phyloP scores from a whole-genome alignment of 2,888 invertebrate genomes.

The Coronaproctus castanopsis region DNA sequence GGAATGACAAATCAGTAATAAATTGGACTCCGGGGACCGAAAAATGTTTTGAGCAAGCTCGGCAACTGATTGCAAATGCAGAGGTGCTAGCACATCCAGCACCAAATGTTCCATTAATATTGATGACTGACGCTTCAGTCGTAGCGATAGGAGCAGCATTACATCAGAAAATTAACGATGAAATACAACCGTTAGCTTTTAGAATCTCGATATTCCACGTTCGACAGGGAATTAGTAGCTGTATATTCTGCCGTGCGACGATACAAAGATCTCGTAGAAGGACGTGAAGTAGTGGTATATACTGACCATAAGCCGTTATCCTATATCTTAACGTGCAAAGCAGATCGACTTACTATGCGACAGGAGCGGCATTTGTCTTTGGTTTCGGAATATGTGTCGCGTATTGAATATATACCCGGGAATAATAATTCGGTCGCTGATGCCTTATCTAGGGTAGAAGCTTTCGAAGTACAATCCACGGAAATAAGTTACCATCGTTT shows the following conservation, averaged over 20 bases:
- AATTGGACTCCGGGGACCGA: slow-evolving; percentile 16
- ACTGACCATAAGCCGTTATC: slow-evolving; percentile 16
- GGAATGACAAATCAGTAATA: slow-evolving; percentile 19
- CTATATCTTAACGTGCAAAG: slow-evolving; percentile 13
- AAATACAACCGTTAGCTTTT: slow-evolving; percentile 14
- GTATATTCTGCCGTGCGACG: slow-evolving; percentile 11
- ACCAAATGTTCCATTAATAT: slow-evolving; percentile 19
- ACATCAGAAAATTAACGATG: slow-evolving; percentile 21
- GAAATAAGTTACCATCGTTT: too few species aligned
- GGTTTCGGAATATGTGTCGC: slow-evolving; percentile 12
- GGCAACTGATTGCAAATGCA: slow-evolving; percentile 21
- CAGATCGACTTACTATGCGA: slow-evolving; percentile 3
- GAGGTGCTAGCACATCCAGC: slow-evolving; percentile 24
- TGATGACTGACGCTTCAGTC: slow-evolving; percentile 26
- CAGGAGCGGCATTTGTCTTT: slow-evolving; percentile 7
- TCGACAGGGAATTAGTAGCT: slow-evolving; percentile 15
- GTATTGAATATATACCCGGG: slow-evolving; percentile 12
- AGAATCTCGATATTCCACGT: slow-evolving; percentile 13
- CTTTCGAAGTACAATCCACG: too few species aligned
- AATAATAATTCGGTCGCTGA: slow-evolving; percentile 10
- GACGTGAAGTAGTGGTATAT: slow-evolving; percentile 13
- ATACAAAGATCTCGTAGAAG: slow-evolving; percentile 16
- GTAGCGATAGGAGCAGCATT: slow-evolving; percentile 25
- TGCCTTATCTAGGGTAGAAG: slow-evolving; percentile 11
- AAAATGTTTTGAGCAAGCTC: slow-evolving; percentile 21